Base-by-base conservation (phyloP, 2,797 vertebrate genomes). In the Takifugu rubripes region DNA sequence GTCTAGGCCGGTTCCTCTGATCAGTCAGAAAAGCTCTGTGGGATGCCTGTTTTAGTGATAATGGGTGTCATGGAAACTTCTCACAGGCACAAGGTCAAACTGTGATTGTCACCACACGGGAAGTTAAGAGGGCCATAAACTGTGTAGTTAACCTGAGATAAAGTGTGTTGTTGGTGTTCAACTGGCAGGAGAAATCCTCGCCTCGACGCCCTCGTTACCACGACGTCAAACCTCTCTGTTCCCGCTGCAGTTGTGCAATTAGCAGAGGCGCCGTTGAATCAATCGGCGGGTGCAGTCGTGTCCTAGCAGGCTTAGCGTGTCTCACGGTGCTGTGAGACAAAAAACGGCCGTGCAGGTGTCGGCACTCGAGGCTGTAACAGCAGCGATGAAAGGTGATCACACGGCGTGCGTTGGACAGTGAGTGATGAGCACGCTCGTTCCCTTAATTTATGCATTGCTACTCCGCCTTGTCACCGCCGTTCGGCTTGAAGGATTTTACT, bases 381-480 rank as follows among this genome's bases (percentile, higher is more conserved):
- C 76, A 33, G 43, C 48, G 43, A 72, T 72, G 74, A 75, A 74
- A 73, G 74, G 79, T 71, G 72, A 83, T 81, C 78, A 68, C 77
- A 66, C 67, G 25, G 68, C 58, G 45, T 25, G 44, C 63, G 68
- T 86, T 81, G 79, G 70, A 78, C 79, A 65, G 70, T 82, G 78
- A 87, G 69, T 80, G 83, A 86, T 78, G 78, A 76, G 72, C 69
- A 78, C 75, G 74, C 83, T 71, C 59, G 40, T 77, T 67, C 58
- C 64, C 72, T 80, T 87, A 84, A 87, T 87, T 87, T 87, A 87
- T 87, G 82, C 75, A 76, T 84, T 76, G 75, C 78, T 74, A 74
- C 87, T 84, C 81, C 57, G 66, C 79, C 84, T 87, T 86, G 86
- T 89, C 85, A 64, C 74, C 12, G 60, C 72, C 52, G 82, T 82